Evolutionary conservation across 2,888 invertebrate genomes (phyloP), one percentile per base, ranked within the genome.

Genomic region (Amblyteles armatorius): DNA sequence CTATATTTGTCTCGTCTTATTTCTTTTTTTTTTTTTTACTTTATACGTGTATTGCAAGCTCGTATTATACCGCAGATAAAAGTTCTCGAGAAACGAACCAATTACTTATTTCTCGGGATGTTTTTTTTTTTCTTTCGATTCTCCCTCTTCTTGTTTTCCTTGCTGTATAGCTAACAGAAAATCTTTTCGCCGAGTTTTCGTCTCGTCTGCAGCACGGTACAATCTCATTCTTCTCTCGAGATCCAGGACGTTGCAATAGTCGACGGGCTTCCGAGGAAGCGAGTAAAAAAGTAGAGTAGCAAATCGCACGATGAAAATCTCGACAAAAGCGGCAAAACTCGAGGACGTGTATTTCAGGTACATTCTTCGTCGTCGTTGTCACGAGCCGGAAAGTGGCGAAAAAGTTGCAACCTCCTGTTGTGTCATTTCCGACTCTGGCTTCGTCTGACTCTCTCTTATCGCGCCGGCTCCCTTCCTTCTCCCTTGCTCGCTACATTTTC

Each of bases 131-230:
- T 22, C 52, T 67, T 48, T 78, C n/a, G 65, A 57, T 29, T 33
- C 50, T 67, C 74, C 55, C 68, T 73, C 71, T 82, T 68, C 78
- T 82, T 72, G 40, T 33, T 48, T 36, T 52, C 50, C 26, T 33
- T 36, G 72, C 22, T 33, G 19, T 60, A 77, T 22, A 36, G 72
- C 52, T 63, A 68, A 50, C 55, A 71, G 48, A 55, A 52, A 85
- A 83, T 74, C 83, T 85, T 85, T 80, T 80, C 81, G 67, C 72
- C 68, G 55, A 79, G 63, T 69, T 83, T 83, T 83, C 65, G 72
- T 26, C 74, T 63, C 52, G 29, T 57, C 11, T 76, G 19, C 33
- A 7, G 29, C 60, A 40, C 44, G 16, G 60, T 63, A 44, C 9
- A 71, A 11, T 36, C 73, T 79, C 52, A 79, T 79, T 79, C 82